Conservation (phyloP, 2,888 invertebrate species). For the Serripes groenlandicus region DNA sequence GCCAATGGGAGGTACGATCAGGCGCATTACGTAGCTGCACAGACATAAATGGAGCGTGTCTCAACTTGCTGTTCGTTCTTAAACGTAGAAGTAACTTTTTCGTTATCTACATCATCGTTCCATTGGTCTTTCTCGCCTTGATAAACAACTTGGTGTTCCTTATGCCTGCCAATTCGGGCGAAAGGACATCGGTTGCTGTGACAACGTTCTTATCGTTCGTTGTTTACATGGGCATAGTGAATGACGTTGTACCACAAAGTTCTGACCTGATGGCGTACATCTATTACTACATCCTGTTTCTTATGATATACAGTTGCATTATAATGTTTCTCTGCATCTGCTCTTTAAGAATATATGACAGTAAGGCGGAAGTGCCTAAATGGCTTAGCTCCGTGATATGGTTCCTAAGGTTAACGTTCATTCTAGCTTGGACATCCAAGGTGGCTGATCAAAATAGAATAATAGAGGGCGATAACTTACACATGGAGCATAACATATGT, state of each 20-base stretch:
- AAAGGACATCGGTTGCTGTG: slow-evolving; percentile 55
- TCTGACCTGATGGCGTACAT: slow-evolving; percentile 54
- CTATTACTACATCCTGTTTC: slow-evolving; percentile 48
- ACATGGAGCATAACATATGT: too few relatives aligned
- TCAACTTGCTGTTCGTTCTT: slow-evolving; percentile 30
- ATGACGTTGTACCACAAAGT: slow-evolving; percentile 55
- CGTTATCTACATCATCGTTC: slow-evolving; percentile 43
- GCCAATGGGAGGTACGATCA: slow-evolving; percentile 33
- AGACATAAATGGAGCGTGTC: not conserved
- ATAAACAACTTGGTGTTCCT: slow-evolving; percentile 53
- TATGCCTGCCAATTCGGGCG: slow-evolving; percentile 55
- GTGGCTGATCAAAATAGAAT: too few relatives aligned
- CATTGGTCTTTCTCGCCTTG: slow-evolving; percentile 41
- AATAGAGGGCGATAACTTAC: too few relatives aligned
- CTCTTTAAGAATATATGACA: slow-evolving; percentile 45
- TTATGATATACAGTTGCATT: slow-evolving; percentile 46
- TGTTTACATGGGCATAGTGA: slow-evolving; percentile 56
- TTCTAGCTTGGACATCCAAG: too few relatives aligned
- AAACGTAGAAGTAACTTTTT: slow-evolving; percentile 47
- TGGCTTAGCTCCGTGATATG: too few relatives aligned
- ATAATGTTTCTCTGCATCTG: slow-evolving; percentile 55
- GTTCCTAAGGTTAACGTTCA: too few relatives aligned
- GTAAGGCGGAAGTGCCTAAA: not conserved
- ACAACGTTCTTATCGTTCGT: slow-evolving; percentile 61
- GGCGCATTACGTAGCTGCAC: not conserved